Conservation (phyloP, 2,888 invertebrate genomes). For the Cryptocephalus moraei region DNA sequence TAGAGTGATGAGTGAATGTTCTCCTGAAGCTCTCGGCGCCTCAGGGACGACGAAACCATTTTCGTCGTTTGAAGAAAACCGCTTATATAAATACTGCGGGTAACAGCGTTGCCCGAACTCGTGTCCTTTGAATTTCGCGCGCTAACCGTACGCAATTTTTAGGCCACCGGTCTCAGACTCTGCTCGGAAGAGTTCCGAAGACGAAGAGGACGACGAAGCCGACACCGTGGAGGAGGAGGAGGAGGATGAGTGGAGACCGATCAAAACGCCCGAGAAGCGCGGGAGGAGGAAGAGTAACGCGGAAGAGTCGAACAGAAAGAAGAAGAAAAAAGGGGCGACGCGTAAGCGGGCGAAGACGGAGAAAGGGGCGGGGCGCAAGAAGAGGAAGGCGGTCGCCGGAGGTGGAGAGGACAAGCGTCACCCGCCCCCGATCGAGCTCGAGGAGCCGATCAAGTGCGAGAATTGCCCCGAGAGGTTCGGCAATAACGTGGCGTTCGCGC, state of each 20-base stretch:
- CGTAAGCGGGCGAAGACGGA: constrained; percentile 3
- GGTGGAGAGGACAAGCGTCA: constrained; percentile 5
- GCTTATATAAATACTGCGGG: too few relatives aligned
- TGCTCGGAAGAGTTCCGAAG: not conserved
- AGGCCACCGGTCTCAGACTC: too few relatives aligned
- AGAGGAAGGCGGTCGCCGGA: not conserved
- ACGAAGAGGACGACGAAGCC: not conserved
- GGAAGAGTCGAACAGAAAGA: constrained; percentile 2
- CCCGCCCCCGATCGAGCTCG: constrained; percentile 21
- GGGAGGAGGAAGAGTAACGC: not conserved
- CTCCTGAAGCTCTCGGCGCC: too few relatives aligned
- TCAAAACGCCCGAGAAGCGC: constrained; percentile 6
- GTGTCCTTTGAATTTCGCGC: too few relatives aligned
- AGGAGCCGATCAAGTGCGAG: constrained; percentile 42
- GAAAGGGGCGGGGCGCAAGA: constrained; percentile 9
- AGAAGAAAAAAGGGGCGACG: constrained; percentile 4
- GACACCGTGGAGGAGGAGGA: constrained; percentile 7
- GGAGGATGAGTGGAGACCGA: constrained; percentile 4
- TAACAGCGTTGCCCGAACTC: too few relatives aligned
- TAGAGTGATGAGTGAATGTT: too few relatives aligned
- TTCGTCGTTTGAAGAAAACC: too few relatives aligned
- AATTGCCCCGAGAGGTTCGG: constrained; percentile 45
- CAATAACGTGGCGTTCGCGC: constrained; percentile 26
- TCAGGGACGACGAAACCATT: too few relatives aligned
- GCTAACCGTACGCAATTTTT: too few relatives aligned